Conservation (phyloP, 2,888 invertebrate species). For the Chrysopilus asiliformis region DNA sequence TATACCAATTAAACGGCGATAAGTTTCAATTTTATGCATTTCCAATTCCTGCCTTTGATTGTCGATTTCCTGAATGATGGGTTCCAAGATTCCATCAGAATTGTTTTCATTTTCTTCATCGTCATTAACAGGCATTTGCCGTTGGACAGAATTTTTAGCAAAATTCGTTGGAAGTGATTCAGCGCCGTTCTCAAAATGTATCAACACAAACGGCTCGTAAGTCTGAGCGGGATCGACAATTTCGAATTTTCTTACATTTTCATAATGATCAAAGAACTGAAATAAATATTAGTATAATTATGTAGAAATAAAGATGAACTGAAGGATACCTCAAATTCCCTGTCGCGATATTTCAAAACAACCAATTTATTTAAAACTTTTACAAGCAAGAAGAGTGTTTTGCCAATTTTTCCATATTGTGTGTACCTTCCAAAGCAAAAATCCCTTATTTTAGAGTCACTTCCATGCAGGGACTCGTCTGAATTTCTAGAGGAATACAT, state of each 20-base stretch:
- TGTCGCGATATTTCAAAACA: conserved; percentile 4
- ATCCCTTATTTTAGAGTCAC: not conserved
- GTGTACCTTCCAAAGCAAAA: conserved; percentile 8
- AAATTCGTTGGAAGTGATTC: not conserved
- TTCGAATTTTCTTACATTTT: conserved; percentile 9
- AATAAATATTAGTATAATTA: not conserved
- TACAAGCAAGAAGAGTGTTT: conserved; percentile 8
- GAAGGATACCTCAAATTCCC: conserved; percentile 8
- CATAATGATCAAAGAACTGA: conserved; percentile 7
- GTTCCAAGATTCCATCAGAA: conserved; percentile 3
- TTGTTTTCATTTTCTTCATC: not conserved
- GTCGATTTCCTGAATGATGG: not conserved
- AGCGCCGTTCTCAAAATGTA: not conserved
- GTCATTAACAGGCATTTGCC: not conserved
- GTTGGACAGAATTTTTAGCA: not conserved
- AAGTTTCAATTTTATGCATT: conserved; percentile 5
- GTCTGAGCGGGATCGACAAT: conserved; percentile 9
- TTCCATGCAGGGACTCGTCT: too few relatives aligned
- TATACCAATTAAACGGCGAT: conserved; percentile 7
- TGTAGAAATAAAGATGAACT: not conserved
- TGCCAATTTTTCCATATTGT: not conserved
- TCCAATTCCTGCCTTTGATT: conserved; percentile 4
- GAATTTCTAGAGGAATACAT: too few relatives aligned
- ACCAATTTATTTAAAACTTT: conserved; percentile 9
- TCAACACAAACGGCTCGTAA: conserved; percentile 5